Base-by-base conservation (phyloP, 2,797 vertebrate species). In the Platyrinchus mystaceus region DNA sequence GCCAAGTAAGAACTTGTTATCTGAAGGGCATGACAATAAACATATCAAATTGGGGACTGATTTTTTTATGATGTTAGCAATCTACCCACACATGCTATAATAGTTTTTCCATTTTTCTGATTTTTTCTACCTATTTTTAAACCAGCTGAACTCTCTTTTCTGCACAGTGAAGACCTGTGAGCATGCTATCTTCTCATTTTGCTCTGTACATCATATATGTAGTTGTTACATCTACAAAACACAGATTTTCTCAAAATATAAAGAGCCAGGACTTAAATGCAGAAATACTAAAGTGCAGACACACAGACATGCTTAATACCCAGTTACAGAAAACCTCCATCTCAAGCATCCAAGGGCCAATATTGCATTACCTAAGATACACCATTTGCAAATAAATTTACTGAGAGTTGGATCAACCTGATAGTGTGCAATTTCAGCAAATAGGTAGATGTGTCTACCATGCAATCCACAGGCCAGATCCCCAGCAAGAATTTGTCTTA, bases 51-150 rank as follows among this genome's bases (percentile, higher is more conserved):
- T 36, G 5, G 32, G 24, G 39, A 93, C n/a, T 84, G 63, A 84
- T 84, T 92, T 82, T 88, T 63, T 37, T 84, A 5, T 75, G 30
- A 59, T 76, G 69, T 86, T 90, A 87, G 44, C 52, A 80, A 36
- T 68, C 78, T 92, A 80, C 90, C 90, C 68, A 95, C 88, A 77
- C 27, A 70, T 60, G 34, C 49, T 84, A 60, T 90, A 84, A 77
- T 36, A 82, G 37, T 46, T 77, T 91, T 84, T 36, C 56, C 18
- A 20, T 50, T 79, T 84, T 90, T 76, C 41, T 87, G 17, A 2
- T 6, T 83, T 66, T 71, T 50, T 55, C 70, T 73, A 10, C 10
- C 47, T 77, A 71, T 71, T 94, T 93, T 95, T 87, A 93, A 90
- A 60, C 14, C 4, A 60, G 26, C 4, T 84, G 39, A 86, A 66